A percentile compares a stretch with the other conserved stretches of the same genome.
Conservation (phyloP, 1,140 invertebrate species). For the Hyles euphorbiae region DNA sequence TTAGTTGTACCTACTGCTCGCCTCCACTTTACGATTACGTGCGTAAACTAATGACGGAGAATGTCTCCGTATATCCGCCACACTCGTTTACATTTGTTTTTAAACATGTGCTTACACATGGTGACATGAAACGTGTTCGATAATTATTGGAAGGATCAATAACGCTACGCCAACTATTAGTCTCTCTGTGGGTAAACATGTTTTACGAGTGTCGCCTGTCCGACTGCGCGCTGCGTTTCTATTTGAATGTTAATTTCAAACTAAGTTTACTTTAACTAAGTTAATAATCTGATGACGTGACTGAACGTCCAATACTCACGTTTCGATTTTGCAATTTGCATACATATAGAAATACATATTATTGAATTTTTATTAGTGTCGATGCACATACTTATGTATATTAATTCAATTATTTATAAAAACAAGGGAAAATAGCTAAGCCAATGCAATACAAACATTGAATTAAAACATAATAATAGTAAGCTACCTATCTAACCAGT, state of each 20-base stretch:
- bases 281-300: constrained; percentile 16
- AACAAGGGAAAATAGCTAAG: not conserved
- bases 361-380: too few species aligned
- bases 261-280: constrained; percentile 49
- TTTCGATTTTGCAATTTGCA: not conserved
- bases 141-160: constrained; percentile 76
- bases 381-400: too few species aligned
- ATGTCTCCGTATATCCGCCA: constrained; percentile 45
- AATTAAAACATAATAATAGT: too few species aligned
- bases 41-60: constrained; percentile 62
- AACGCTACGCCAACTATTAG: constrained; percentile 65
- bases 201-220: constrained; percentile 57
- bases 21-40: constrained; percentile 55
- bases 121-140: constrained; percentile 73
- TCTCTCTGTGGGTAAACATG: constrained; percentile 54
- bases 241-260: constrained; percentile 68
- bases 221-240: constrained; percentile 55
- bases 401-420: not conserved
- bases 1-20: constrained; percentile 66
- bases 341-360: not conserved
- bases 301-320: constrained; percentile 8
- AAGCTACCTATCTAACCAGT: too few species aligned
- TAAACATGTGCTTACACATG: constrained; percentile 64
- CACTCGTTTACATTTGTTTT: constrained; percentile 61
- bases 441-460: not conserved